These are phyloP conservation scores for Hydriomena furcata DNA, from an alignment of 2,888 invertebrate species.

Conservation along the genomic window DNA sequence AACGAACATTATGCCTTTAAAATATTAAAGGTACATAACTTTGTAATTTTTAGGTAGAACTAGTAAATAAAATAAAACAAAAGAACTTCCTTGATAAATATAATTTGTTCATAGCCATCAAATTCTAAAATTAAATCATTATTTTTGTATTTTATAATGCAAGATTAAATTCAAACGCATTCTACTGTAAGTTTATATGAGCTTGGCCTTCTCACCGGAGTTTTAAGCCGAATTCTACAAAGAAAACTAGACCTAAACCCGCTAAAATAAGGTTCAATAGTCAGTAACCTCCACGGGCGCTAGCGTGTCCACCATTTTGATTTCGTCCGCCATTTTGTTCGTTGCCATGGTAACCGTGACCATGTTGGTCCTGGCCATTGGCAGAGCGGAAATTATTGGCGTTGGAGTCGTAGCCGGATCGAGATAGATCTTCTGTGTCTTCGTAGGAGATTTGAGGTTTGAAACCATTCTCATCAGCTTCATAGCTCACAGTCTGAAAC, in stretches of 20 bases:
- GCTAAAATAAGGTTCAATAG: constrained; percentile 32
- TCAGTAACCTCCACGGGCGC: constrained; percentile 52
- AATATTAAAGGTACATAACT: too few relatives aligned
- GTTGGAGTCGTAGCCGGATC: constrained; percentile 65
- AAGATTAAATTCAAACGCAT: constrained; percentile 1
- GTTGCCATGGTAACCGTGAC: constrained; percentile 30
- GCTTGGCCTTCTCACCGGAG: too few relatives aligned
- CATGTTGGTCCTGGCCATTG: constrained; percentile 17
- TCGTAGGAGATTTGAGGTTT: constrained; percentile 87
- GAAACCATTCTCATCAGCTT: constrained; percentile 86
- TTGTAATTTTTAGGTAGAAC: neutral
- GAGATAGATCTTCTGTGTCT: constrained; percentile 66
- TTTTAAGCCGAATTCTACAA: too few relatives aligned
- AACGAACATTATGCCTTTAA: too few relatives aligned
- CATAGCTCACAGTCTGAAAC: constrained; percentile 85
- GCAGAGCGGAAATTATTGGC: constrained; percentile 50
- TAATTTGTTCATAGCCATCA: neutral
- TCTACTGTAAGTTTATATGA: too few relatives aligned
- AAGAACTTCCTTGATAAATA: neutral
- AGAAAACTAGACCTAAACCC: constrained; percentile 14
- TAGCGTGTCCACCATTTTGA: constrained; percentile 43
- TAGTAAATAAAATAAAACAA: neutral
- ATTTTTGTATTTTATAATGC: constrained; percentile 11
- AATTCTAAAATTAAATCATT: neutral
- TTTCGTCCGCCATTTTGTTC: constrained; percentile 31